Evolutionary conservation across 2,113 vertebrate species (phyloP).

Genomic region (Acrocephalus arundinaceus): DNA sequence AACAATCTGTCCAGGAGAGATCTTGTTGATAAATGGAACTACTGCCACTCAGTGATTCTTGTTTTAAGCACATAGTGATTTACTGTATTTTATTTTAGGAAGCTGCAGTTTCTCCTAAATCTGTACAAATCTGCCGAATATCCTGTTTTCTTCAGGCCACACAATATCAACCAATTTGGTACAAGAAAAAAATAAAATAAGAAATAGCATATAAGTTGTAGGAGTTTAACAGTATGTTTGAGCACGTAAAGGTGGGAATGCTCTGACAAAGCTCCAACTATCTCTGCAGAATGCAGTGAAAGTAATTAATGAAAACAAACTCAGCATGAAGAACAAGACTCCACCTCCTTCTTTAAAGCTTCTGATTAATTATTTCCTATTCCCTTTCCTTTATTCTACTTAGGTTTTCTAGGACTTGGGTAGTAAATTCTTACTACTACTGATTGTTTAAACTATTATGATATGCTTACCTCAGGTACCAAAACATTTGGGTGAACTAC

Average conservation of each 20-base stretch:
- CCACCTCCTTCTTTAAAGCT: background rate
- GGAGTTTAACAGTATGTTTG: slow-evolving; percentile 3
- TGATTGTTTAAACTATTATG: background rate
- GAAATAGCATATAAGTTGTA: background rate
- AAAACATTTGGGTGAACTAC: background rate
- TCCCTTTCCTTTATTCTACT: background rate
- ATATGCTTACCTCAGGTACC: background rate
- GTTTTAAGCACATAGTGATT: slow-evolving; percentile 25
- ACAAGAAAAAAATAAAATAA: background rate
- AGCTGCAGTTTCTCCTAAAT: background rate
- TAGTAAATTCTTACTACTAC: background rate
- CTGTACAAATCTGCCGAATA: background rate
- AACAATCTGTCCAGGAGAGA: background rate
- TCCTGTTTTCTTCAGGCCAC: slow-evolving; percentile 49
- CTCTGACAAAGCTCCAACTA: background rate
- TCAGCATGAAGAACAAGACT: background rate
- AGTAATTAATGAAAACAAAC: background rate
- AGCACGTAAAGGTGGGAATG: background rate
- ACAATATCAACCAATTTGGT: background rate
- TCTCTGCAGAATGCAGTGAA: background rate
- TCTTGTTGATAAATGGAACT: background rate
- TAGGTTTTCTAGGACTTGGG: background rate
- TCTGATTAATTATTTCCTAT: background rate
- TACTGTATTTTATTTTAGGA: background rate
- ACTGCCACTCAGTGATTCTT: background rate